A percentile compares a stretch with the other conserved stretches of the same genome.
Evolutionary conservation across 2,888 invertebrate genomes (phyloP).

Genomic region (Bibio marci): DNA sequence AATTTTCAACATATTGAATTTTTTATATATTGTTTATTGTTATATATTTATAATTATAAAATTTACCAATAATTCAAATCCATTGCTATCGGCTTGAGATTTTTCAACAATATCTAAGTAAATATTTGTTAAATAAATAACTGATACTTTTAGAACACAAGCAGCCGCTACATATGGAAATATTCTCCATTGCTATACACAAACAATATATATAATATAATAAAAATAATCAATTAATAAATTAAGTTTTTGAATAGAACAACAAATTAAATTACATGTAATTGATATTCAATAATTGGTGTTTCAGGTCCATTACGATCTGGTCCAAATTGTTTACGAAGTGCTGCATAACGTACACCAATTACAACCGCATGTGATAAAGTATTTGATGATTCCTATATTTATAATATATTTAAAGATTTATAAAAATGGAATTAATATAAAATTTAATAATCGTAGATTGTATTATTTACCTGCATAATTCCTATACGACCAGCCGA

Average conservation of each 20-base stretch:
- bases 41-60: not conserved
- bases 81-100: conserved; percentile 32
- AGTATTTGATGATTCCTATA: conserved; percentile 27
- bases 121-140: conserved; percentile 42
- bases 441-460: no score
- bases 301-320: conserved; percentile 41
- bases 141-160: conserved; percentile 43
- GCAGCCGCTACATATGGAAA: conserved; percentile 51
- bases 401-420: not conserved
- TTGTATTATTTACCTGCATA: conserved; percentile 23
- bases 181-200: conserved; percentile 49
- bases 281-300: conserved; percentile 65
- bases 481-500: conserved; percentile 71
- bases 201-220: not conserved
- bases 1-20: not conserved
- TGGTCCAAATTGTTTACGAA: conserved; percentile 61
- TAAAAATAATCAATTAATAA: conserved; percentile 1
- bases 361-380: conserved; percentile 48
- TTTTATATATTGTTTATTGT: not conserved
- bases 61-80: conserved; percentile 25
- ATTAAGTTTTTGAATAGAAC: not conserved
- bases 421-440: conserved; percentile 10
- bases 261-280: conserved; percentile 36
- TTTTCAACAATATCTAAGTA: conserved; percentile 52
- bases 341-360: conserved; percentile 61